Conservation (phyloP, 2,113 vertebrate genomes). For the Alouatta palliata region DNA sequence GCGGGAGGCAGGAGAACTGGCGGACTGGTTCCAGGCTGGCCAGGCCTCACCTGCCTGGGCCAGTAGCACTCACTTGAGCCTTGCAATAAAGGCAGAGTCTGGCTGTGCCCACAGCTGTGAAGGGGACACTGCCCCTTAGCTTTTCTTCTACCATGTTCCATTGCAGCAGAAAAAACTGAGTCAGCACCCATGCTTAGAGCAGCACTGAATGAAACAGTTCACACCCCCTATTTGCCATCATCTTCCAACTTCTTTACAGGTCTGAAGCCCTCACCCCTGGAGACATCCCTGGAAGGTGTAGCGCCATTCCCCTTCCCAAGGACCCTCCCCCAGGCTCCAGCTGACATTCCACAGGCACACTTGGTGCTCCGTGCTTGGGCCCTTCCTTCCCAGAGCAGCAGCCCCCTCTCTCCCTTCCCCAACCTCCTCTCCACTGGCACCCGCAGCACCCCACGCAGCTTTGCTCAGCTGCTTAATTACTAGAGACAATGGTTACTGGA, state of each 20-base stretch:
- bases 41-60: not conserved
- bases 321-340: not conserved
- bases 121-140: not conserved
- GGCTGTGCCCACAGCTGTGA: not conserved
- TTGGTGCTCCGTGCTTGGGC: fast-evolving
- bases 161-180: not conserved
- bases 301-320: fast-evolving
- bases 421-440: not conserved
- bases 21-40: not conserved
- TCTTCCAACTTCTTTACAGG: not conserved
- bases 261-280: not conserved
- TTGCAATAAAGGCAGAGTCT: not conserved
- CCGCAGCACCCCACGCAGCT: not conserved
- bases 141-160: not conserved
- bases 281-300: no score
- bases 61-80: fast-evolving
- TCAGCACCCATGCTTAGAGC: not conserved
- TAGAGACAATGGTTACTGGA: not conserved
- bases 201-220: not conserved
- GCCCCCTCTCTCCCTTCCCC: not conserved
- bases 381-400: not conserved
- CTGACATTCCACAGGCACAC: not conserved
- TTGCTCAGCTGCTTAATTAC: not conserved
- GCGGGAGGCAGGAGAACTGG: not conserved
- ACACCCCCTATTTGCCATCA: not conserved